Evolutionary conservation across 2,888 invertebrate genomes (phyloP), one percentile per base, ranked within the genome.

Genomic region (Rotaria sp.): DNA sequence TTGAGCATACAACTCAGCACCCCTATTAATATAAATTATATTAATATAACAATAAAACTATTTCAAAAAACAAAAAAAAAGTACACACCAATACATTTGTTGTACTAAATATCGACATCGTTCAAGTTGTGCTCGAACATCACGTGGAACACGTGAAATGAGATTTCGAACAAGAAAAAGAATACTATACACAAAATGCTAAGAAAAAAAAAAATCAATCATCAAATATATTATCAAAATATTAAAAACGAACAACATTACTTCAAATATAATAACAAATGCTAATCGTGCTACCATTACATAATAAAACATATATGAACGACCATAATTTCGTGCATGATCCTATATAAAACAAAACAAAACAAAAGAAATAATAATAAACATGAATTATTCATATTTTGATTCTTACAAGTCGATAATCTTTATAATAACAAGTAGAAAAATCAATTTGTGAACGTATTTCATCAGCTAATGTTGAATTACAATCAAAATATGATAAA

Each of bases 241-340:
- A 7, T 5, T 7, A 52, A 52, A 41, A 41, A 41, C 8, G 21
- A 52, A 8, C 3, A 24, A 24, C 0, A 0, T 59, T 86, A 86
- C 86, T 41, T 87, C 87, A 45, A 87, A 87, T 15, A 87, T 21
- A 24, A 85, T 67, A 41, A 87, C 45, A 67, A 87, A 87, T 48
- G 87, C 87, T 57, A 87, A 57, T 45, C 87, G 84, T 50, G 87
- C 87, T 18, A 87, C 87, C 21, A 87, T 38, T 15, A 86, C 85
- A 85, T 84, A 85, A 67, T 86, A 86, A 59, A 57, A 86, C 8
- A 75, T 85, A 26, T 85, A 75, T n/a, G 85, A 45, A 11, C 80
- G 80, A 45, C 26, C 45, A 45, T 80, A 80, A n/a, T 41, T 41
- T 45, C 45, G 45, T n/a, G 80, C 13, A 45, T 80, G 45, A 80